A percentile compares a stretch with the other conserved stretches of the same genome.
Evolutionary conservation across 1,140 invertebrate genomes (phyloP).

Genomic region (Diorhabda sublineata): DNA sequence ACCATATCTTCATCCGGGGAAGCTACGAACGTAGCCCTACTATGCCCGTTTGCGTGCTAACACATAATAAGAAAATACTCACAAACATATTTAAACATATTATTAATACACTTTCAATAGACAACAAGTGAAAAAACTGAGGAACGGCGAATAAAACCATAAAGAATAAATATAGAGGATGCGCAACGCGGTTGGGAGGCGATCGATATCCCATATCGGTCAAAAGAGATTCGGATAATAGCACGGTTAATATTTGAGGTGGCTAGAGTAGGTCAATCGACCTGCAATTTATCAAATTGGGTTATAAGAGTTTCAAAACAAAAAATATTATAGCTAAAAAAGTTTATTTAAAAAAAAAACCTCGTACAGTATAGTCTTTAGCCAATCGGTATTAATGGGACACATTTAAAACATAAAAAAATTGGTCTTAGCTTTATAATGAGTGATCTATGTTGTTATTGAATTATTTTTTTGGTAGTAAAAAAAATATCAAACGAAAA

Average conservation of each 20-base stretch:
- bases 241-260: background rate
- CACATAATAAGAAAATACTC: too few relatives aligned
- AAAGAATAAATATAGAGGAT: background rate
- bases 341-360: too few relatives aligned
- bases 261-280: background rate
- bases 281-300: too few relatives aligned
- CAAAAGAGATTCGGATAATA: background rate
- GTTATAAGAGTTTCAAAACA: too few relatives aligned
- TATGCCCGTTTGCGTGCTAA: constrained; percentile 37
- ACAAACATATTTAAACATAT: too few relatives aligned
- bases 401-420: background rate
- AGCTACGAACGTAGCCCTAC: constrained; percentile 44
- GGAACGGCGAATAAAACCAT: background rate
- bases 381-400: background rate
- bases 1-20: constrained; percentile 59
- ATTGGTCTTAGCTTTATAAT: background rate
- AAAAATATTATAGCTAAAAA: too few relatives aligned
- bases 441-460: too few relatives aligned
- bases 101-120: too few relatives aligned
- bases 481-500: background rate
- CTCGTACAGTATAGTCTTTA: too few relatives aligned
- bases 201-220: background rate
- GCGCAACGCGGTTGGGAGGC: background rate
- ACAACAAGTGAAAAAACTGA: background rate
- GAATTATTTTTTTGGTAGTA: background rate